phyloP scores from a whole-genome alignment of 2,797 vertebrate species.

The Sparidentex hasta region DNA sequence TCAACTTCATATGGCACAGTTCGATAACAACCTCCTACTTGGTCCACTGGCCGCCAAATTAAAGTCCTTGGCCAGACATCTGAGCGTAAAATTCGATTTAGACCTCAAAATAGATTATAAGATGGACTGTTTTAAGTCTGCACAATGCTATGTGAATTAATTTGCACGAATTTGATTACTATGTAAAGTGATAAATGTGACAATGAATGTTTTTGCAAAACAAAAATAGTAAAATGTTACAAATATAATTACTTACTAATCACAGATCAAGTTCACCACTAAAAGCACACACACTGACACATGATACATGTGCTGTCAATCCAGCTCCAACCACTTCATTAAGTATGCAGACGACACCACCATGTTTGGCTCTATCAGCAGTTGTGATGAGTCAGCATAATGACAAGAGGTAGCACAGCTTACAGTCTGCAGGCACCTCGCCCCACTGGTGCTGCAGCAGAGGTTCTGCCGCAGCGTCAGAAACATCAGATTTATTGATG shows the following conservation, averaged over 20 bases:
- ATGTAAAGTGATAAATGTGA: too few species aligned
- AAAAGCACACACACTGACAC: constrained; percentile 9
- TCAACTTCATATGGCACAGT: not conserved
- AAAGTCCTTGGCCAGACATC: too few species aligned
- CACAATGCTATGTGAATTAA: too few species aligned
- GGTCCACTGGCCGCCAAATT: too few species aligned
- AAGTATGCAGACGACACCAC: constrained; percentile 13
- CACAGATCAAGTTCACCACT: not conserved
- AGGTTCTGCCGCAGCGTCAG: not conserved
- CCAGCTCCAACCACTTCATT: constrained; percentile 7
- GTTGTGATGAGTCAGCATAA: constrained; percentile 38
- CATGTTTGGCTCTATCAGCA: not conserved
- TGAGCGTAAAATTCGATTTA: too few species aligned
- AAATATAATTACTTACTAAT: not conserved
- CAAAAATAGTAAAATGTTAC: not conserved
- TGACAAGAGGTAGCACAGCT: not conserved
- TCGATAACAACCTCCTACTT: too few species aligned
- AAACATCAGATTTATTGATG: not conserved
- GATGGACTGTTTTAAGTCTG: too few species aligned
- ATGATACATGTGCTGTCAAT: not conserved
- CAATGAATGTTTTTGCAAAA: too few species aligned
- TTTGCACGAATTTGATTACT: too few species aligned
- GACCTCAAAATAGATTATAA: too few species aligned
- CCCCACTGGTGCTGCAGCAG: constrained; percentile 3
- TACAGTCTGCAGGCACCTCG: constrained; percentile 3